Base-by-base conservation (phyloP, 2,797 vertebrate genomes). In the Phrynocephalus guinanensis region DNA sequence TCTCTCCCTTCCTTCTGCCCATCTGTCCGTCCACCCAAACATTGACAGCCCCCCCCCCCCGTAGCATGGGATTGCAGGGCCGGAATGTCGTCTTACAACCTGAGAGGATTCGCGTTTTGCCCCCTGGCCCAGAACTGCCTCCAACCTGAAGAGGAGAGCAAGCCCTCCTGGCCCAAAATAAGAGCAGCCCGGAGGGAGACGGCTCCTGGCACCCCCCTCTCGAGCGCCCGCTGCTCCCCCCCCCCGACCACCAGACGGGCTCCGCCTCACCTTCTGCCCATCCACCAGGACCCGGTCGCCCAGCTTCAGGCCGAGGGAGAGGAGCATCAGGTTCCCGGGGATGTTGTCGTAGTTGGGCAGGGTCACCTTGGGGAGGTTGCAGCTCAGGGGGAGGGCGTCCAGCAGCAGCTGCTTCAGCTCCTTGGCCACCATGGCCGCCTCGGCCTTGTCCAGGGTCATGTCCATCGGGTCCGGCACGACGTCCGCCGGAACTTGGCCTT, bases 401-500 rank as follows among this genome's bases (percentile, higher is more conserved):
- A 97, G 96, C 83, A 99, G 96, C 92, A 99, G 91, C 48, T 98
- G 98, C 89, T 97, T 97, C 86, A 99, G 97, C 87, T 98, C 98
- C 94, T 98, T 98, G 87, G 98, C 98, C 86, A 98, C 97, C 96
- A 98, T 97, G 7, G 98, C 98, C 0, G 98, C 98, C 92, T 99
- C 98, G 0, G 98, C 97, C 90, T 98, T 98, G 92, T 99, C 98
- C 96, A 99, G 95, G 22, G 96, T 98, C 98, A 99, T 99, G 94
- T 99, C 98, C 98, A 98, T 98, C 0, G 98, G 98, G 93, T 99
- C 98, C 0, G 98, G 98, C 2, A 99, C 98, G 84, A 99, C 98
- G 26, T 99, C 98, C 0, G 95, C 98, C 0, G 98, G 98, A 16
- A 97, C 98, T 91, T 98, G 98, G 68, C 98, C 97, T 60, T 98